A percentile compares a stretch with the other conserved stretches of the same genome.
Conservation (phyloP, 2,113 vertebrate genomes). For the Melanostigma gelatinosum region DNA sequence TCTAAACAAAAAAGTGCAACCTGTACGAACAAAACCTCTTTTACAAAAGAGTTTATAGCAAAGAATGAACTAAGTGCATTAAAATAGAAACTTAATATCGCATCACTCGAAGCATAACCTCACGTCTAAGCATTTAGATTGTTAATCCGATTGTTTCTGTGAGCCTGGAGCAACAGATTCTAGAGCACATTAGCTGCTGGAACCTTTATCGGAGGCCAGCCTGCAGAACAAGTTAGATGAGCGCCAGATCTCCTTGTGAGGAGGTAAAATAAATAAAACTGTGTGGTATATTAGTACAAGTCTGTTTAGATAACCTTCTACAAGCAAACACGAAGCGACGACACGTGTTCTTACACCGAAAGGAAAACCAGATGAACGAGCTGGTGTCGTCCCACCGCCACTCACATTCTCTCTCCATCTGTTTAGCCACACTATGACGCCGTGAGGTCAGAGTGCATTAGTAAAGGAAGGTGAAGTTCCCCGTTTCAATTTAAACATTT, state of each 20-base stretch:
- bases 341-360: not conserved
- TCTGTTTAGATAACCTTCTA: not conserved
- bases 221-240: slow-evolving; percentile 11
- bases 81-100: not conserved
- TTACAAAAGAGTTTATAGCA: not conserved
- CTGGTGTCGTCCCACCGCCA: too few relatives aligned
- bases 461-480: too few relatives aligned
- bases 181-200: not conserved
- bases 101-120: not conserved
- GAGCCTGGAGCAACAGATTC: not conserved
- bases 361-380: too few relatives aligned
- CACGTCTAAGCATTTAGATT: not conserved
- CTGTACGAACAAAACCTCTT: not conserved
- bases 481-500: too few relatives aligned
- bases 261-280: not conserved
- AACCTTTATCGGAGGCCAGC: not conserved
- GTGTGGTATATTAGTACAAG: too few relatives aligned
- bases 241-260: not conserved
- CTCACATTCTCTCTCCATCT: too few relatives aligned
- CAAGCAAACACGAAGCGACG: not conserved
- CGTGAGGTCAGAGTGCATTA: too few relatives aligned
- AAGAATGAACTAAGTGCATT: not conserved
- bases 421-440: too few relatives aligned
- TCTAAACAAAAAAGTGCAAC: not conserved
- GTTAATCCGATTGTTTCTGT: slow-evolving; percentile 1